Conservation (phyloP, 2,888 invertebrate species). For the Synergus itoensis region DNA sequence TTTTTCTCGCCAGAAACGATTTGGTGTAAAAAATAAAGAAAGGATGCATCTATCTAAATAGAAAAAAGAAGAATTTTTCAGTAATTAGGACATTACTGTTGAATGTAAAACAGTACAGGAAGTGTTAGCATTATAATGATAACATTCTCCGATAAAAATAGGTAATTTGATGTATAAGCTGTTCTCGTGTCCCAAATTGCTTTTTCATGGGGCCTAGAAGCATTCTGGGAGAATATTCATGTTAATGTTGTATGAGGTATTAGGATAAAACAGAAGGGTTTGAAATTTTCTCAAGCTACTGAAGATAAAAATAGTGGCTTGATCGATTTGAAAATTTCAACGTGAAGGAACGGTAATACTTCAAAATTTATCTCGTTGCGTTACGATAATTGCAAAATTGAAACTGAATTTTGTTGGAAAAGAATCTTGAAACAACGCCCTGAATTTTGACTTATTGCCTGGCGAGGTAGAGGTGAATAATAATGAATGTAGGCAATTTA, state of each 20-base stretch:
- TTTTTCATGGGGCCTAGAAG: conserved; percentile 72
- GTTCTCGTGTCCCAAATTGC: conserved; percentile 70
- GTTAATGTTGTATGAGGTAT: conserved; percentile 64
- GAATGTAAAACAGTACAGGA: conserved; percentile 19
- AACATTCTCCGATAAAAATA: conserved; percentile 55
- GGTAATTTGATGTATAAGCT: conserved; percentile 71
- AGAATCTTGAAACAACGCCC: conserved; percentile 60
- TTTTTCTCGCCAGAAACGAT: not conserved
- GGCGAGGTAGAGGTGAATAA: conserved; percentile 52
- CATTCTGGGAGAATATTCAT: conserved; percentile 72
- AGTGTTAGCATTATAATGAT: conserved; percentile 21
- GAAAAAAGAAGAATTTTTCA: not conserved
- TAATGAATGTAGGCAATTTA: conserved; percentile 67
- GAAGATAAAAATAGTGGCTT: conserved; percentile 40
- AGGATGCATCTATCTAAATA: conserved; percentile 3
- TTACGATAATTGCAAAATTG: conserved; percentile 58
- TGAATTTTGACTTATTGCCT: conserved; percentile 69
- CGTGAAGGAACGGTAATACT: conserved; percentile 60
- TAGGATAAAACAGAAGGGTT: conserved; percentile 53
- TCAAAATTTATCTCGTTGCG: conserved; percentile 66
- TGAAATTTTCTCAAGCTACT: conserved; percentile 57
- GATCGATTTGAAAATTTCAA: conserved; percentile 64
- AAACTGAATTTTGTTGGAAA: conserved; percentile 52
- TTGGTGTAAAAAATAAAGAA: conserved; percentile 17
- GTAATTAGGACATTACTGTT: conserved; percentile 27